Base-by-base conservation (phyloP, 2,888 invertebrate species). In the Drosophila paracracens region DNA sequence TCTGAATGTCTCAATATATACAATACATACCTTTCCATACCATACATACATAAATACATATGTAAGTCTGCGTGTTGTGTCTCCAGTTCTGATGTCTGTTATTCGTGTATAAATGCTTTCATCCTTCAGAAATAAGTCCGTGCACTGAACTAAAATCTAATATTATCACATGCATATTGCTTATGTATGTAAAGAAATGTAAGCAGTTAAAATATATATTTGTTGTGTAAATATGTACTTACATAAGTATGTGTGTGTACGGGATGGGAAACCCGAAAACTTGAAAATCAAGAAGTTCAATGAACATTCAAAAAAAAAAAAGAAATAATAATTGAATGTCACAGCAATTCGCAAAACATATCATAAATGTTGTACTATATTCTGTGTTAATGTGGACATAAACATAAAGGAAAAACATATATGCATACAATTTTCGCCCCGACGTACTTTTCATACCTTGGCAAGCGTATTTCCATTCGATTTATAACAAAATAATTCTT, bases 311-410 rank as follows among this genome's bases (percentile, higher is more conserved):
- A 56, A 10, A 18, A 63, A 8, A 8, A 2, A 64, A 59, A 53
- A 27, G 38, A 16, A 27, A 7, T 8, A 76, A 56, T n/a, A 62
- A 62, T 62, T 91, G 89, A 92, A 87, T 92, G 91, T 92, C 90
- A 92, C 92, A 92, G 92, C 92, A 93, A 93, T 93, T 93, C 90
- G 89, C 89, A 91, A 93, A 92, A 93, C 93, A 93, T 93, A 93
- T 93, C 93, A 93, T 93, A 91, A 92, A 92, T 93, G 93, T 93
- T 92, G 93, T 93, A 92, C 70, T 82, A 93, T 88, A 88, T 88
- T 92, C 92, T 91, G 91, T 92, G 90, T 92, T 92, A 75, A 70
- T 53, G 43, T 68, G 70, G 31, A 74, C 51, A 68, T 62, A 60
- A 27, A 31, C 38, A 46, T 43, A 63, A 36, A 53, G 29, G 6